phyloP scores from a whole-genome alignment of 2,888 invertebrate species.

The Hofmannophila pseudospretella region DNA sequence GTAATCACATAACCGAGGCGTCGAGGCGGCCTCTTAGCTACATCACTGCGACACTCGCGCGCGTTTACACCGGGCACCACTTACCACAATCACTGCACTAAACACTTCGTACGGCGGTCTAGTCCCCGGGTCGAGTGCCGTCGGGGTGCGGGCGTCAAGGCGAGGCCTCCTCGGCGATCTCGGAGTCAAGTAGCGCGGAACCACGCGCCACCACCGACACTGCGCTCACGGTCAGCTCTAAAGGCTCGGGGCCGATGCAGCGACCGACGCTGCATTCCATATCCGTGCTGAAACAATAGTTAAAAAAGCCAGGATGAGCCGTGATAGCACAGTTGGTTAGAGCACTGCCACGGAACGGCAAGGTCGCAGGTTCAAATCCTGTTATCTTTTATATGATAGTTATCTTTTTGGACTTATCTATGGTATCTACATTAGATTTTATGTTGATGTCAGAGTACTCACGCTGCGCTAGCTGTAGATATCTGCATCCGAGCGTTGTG shows the following conservation, averaged over 20 bases:
- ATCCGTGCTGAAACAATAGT: constrained; percentile 48
- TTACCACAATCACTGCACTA: no score
- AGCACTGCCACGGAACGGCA: no score
- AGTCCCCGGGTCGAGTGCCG: neutral
- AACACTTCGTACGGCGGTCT: neutral
- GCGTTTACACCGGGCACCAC: neutral
- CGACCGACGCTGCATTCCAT: constrained; percentile 73
- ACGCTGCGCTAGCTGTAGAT: constrained; percentile 57
- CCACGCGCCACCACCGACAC: constrained; percentile 38
- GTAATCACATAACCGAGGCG: neutral
- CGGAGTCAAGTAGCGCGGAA: constrained; percentile 35
- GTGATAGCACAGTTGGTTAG: no score
- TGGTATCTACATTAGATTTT: no score
- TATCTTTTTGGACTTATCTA: no score
- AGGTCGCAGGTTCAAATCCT: no score
- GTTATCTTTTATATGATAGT: no score
- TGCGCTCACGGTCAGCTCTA: constrained; percentile 47
- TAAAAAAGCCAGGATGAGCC: no score
- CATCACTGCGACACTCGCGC: neutral
- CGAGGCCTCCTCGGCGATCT: constrained; percentile 64
- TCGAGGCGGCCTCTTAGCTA: neutral
- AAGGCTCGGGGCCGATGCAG: constrained; percentile 44
- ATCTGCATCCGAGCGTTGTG: constrained; percentile 53
- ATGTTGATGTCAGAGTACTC: constrained; percentile 23
- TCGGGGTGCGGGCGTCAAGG: constrained; percentile 46